Base-by-base conservation (phyloP, 92 coral and sea anemone species). In the Bergia sp. region DNA sequence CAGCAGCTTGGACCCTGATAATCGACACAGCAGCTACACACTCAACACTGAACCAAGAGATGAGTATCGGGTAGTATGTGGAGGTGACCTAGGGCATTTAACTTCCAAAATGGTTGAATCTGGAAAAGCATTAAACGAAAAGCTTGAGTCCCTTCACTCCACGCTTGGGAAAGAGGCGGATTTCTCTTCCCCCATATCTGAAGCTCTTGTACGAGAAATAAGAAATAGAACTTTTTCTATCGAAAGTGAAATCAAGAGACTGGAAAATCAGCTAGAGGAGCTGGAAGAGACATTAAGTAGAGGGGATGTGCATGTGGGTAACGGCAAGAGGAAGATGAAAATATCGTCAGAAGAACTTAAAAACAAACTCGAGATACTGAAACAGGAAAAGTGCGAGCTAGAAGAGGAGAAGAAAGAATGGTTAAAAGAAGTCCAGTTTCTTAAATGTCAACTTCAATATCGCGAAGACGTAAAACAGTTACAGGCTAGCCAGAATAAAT, bases 361-460 rank as follows among this genome's bases (percentile, higher is more conserved):
- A 55, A 81, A 90, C 0, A 90, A 85, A 78, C 88, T 92, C 7
- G 90, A 92, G 78, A 39, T 86, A 23, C 86, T 92, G 37, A 92
- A 90, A 86, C 88, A 88, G 47, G 93, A 92, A 72, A 90, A 92
- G 75, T 75, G 49, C 29, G 93, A 85, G 47, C 88, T 93, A 11
- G 87, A 90, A 73, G 95, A 95, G 83, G 98, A 95, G 23, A 89
- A 91, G 47, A 94, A 90, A 81, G 98, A 95, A 69, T 89, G 89
- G 80, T 82, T 90, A 50, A 93, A 93, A 73, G 98, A 95, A 82
- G 94, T 93, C 29, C 88, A 86, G 69, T 95, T 95, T 83, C 87
- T 95, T 45, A 93, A 95, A 75, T 91, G 92, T 69, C 98, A 95
- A 82, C 92, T 95, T 1, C 94, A 94, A 36, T 95, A 95, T 72